Percentiles rank a stretch among this genome's conserved stretches.
phyloP scores from a whole-genome alignment of 2,888 invertebrate species.

The Scaptomyza reducta region DNA sequence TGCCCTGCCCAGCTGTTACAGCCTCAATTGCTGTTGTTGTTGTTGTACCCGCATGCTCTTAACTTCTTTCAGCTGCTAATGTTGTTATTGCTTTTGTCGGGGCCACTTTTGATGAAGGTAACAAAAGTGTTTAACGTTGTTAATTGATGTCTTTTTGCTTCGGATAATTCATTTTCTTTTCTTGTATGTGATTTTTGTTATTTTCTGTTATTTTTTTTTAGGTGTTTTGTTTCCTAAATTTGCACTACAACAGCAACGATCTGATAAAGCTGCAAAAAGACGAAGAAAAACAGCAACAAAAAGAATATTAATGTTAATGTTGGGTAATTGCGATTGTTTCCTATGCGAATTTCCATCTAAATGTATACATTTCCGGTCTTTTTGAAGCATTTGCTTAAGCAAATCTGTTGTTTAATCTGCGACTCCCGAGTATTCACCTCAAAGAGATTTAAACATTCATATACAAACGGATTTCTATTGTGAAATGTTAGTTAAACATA shows the following conservation, averaged over 20 bases:
- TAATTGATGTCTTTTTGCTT: conserved; percentile 67
- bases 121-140: conserved; percentile 63
- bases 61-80: neutral
- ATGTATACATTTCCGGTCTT: conserved; percentile 42
- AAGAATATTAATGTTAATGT: conserved; percentile 29
- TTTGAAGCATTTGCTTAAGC: neutral
- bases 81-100: conserved; percentile 29
- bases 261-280: conserved; percentile 43
- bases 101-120: conserved; percentile 53
- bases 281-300: conserved; percentile 11
- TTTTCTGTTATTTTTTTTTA: neutral
- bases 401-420: neutral
- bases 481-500: too few species aligned
- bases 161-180: conserved; percentile 28
- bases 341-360: conserved; percentile 27
- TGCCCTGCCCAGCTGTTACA: neutral
- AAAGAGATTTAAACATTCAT: too few species aligned
- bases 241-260: conserved; percentile 27
- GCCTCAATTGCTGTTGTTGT: conserved; percentile 18
- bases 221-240: conserved; percentile 1
- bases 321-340: conserved; percentile 48
- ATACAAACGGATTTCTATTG: too few species aligned
- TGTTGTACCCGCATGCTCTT: conserved; percentile 27
- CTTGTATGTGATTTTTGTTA: conserved; percentile 1
- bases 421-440: neutral